Percentiles rank a stretch among this genome's conserved stretches.
Conservation (phyloP, 2,888 invertebrate species). For the Subacronicta megacephala region DNA sequence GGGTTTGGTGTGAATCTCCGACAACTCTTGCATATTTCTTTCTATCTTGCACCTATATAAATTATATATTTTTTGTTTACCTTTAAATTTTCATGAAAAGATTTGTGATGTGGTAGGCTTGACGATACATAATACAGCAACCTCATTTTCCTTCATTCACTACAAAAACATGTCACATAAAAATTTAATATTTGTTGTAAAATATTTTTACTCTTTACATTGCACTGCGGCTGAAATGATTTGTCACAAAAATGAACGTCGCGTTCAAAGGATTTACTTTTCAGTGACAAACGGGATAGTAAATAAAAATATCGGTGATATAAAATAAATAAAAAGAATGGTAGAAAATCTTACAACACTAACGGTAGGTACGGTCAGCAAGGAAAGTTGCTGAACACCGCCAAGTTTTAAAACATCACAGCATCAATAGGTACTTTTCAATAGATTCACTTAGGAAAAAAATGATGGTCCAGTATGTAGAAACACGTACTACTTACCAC, state of each 20-base stretch:
- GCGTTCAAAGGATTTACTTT: constrained; percentile 30
- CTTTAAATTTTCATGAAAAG: constrained; percentile 10
- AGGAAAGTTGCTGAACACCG: no score
- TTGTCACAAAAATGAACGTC: constrained; percentile 42
- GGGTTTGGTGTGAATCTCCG: no score
- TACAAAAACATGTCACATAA: constrained; percentile 22
- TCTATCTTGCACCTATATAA: no score
- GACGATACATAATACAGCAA: constrained; percentile 8
- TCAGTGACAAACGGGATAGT: constrained; percentile 26
- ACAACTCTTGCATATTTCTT: no score
- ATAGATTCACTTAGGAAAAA: no score
- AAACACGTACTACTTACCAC: no score
- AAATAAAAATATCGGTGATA: constrained; percentile 29
- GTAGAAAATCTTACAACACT: no score
- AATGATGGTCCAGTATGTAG: no score
- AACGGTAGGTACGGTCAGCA: no score
- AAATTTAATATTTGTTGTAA: constrained; percentile 21
- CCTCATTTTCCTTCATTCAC: constrained; percentile 40
- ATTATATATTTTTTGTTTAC: neutral
- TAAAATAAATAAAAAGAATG: constrained; percentile 13
- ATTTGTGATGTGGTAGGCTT: constrained; percentile 1
- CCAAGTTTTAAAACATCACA: no score
- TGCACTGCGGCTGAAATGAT: constrained; percentile 33
- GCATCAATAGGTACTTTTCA: no score
- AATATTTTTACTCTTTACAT: constrained; percentile 26